Evolutionary conservation across 37 sponge, comb jelly and placozoan species (phyloP).

Genomic region (Amphimedon queenslandica): DNA sequence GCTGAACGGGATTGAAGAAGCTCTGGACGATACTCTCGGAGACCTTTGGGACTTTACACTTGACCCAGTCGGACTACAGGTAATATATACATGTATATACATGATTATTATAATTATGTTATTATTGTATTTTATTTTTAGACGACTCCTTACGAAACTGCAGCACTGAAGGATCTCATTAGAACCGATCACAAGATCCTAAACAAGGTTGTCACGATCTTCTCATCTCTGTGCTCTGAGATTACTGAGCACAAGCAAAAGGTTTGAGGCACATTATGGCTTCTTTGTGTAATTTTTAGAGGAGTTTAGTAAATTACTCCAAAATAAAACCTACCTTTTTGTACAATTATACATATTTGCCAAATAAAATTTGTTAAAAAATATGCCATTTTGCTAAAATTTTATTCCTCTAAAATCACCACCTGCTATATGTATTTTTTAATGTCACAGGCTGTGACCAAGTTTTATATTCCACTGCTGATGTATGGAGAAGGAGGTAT

Average conservation of each 20-base stretch:
- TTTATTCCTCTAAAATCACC: too few species aligned
- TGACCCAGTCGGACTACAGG: slow-evolving; percentile 80
- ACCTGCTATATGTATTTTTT: not conserved
- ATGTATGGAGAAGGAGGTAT: slow-evolving; percentile 91
- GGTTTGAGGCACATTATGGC: slow-evolving; percentile 22
- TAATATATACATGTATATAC: slow-evolving; percentile 10
- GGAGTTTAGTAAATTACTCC: too few species aligned
- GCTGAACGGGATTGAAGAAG: slow-evolving; percentile 69
- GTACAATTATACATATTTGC: too few species aligned
- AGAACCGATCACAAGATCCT: slow-evolving; percentile 92
- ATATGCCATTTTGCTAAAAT: too few species aligned
- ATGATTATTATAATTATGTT: not conserved
- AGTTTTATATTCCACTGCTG: slow-evolving; percentile 79
- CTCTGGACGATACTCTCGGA: slow-evolving; percentile 70
- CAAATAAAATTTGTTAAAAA: too few species aligned
- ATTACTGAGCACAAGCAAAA: slow-evolving; percentile 68
- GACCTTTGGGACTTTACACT: slow-evolving; percentile 89
- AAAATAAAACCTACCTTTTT: too few species aligned
- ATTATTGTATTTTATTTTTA: not conserved
- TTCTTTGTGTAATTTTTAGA: not conserved
- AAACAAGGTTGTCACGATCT: slow-evolving; percentile 90
- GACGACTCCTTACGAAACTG: slow-evolving; percentile 77
- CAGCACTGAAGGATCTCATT: slow-evolving; percentile 74
- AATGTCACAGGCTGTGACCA: slow-evolving; percentile 50
- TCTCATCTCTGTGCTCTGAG: slow-evolving; percentile 93